Base-by-base conservation (phyloP, 1,140 invertebrate genomes). In the Hydropsyche tenuis region DNA sequence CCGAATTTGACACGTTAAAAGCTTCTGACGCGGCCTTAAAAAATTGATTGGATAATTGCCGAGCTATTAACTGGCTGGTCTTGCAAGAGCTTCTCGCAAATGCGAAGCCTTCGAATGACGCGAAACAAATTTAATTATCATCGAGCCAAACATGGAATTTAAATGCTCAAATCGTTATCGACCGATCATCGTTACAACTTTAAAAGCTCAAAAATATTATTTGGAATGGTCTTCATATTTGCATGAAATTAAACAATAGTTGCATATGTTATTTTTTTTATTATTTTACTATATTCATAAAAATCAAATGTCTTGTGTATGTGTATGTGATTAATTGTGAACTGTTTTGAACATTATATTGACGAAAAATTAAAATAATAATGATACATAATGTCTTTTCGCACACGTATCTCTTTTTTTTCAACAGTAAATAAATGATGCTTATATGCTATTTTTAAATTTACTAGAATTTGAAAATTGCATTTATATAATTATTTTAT, bases 1-100 rank as follows among this genome's bases (percentile, higher is more conserved):
- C 69, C 46, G 43, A 45, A 45, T 66, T 66, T 75, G 73, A 75
- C 73, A 75, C 20, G 68, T 75, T 75, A 75, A 75, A 75, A 75
- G 73, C 65, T 74, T 51, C 66, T 74, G 73, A 74, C 73, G 45
- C 73, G 64, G 48, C 72, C 56, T 74, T n/a, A 69, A 69, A 46
- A 69, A 51, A 74, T 69, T 70, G 66, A 74, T 74, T 60, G 30
- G 66, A 74, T 74, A 74, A 74, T 74, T 74, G 66, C 68, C 56
- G 51, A 48, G 48, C 65, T 74, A 69, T 74, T 74, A 74, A 45
- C 63, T 64, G 30, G 37, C 42, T 16, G 56, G 65, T 23, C 63
- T 48, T 45, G 64, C 20, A 66, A 73, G 68, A 56, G 64, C 72
- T 42, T 73, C 72, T 43, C 51, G 25, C 12, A 51, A 69, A 48